phyloP scores from a whole-genome alignment of 1,140 invertebrate genomes.

The Holotrichia oblita region DNA sequence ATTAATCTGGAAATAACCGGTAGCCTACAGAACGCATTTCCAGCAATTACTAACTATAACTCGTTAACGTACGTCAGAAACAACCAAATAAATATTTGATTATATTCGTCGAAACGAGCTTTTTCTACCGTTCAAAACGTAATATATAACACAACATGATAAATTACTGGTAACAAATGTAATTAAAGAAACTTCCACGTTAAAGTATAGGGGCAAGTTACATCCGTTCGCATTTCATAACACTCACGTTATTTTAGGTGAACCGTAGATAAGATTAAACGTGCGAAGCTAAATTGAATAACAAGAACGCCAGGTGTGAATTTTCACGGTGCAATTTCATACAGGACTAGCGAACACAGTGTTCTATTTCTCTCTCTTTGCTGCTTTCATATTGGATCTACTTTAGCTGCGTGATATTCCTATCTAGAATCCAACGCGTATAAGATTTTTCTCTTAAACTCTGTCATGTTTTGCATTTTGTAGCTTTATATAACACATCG shows the following conservation, averaged over 20 bases:
- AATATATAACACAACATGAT: background rate
- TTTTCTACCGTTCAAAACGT: too few relatives aligned
- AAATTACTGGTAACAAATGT: background rate
- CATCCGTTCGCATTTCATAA: background rate
- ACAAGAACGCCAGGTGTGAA: background rate
- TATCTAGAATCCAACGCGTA: too few relatives aligned
- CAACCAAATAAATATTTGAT: too few relatives aligned
- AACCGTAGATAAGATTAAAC: slow-evolving; percentile 1
- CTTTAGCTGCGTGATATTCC: background rate
- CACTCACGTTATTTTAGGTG: slow-evolving; percentile 1
- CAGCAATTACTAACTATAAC: too few relatives aligned
- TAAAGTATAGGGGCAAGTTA: background rate
- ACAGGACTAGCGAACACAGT: background rate
- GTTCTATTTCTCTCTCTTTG: background rate
- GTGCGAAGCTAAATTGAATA: slow-evolving; percentile 20
- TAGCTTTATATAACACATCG: too few relatives aligned
- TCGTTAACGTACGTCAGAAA: too few relatives aligned
- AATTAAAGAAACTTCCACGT: background rate
- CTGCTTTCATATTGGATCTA: slow-evolving; percentile 5
- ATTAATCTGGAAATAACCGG: too few relatives aligned
- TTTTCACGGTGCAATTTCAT: slow-evolving; percentile 5
- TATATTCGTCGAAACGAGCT: too few relatives aligned
- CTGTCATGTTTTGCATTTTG: too few relatives aligned
- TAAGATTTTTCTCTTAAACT: too few relatives aligned
- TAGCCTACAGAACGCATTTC: too few relatives aligned